phyloP scores from a whole-genome alignment of 2,888 invertebrate genomes.

The Lathronympha strigana region DNA sequence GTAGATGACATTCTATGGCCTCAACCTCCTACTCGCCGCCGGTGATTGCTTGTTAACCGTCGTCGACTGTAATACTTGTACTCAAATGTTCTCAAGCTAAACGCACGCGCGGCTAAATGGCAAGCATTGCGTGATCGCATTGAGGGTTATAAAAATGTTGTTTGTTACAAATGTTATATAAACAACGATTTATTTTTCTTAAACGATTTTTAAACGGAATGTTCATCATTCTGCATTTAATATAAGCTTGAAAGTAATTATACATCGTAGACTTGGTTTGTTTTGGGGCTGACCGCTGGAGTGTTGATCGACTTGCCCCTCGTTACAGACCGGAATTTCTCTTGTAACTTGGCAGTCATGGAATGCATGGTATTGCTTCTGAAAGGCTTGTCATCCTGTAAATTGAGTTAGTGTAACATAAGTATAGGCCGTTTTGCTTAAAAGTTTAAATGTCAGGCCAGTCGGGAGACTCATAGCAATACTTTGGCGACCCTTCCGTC shows the following conservation, averaged over 20 bases:
- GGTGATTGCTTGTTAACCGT: slow-evolving; percentile 19
- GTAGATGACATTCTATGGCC: slow-evolving; percentile 27
- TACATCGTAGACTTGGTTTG: slow-evolving; percentile 4
- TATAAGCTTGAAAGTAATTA: background rate
- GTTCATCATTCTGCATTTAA: background rate
- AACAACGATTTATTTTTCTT: background rate
- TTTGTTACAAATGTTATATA: background rate
- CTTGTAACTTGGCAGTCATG: slow-evolving; percentile 52
- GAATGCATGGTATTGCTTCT: slow-evolving; percentile 47
- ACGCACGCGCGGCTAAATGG: background rate
- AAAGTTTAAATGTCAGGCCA: too few relatives aligned
- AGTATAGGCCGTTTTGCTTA: too few relatives aligned
- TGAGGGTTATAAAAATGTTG: background rate
- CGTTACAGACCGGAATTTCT: slow-evolving; percentile 48
- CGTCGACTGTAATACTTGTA: slow-evolving; percentile 17
- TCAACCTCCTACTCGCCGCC: slow-evolving; percentile 21
- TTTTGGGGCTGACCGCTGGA: background rate
- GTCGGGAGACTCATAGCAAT: too few relatives aligned
- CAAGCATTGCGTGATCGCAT: slow-evolving; percentile 20
- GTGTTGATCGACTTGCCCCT: slow-evolving; percentile 27
- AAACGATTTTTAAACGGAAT: background rate
- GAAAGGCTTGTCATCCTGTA: slow-evolving; percentile 8
- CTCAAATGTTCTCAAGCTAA: slow-evolving; percentile 4
- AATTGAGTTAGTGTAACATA: slow-evolving; percentile 11
- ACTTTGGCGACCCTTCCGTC: too few relatives aligned